phyloP scores from a whole-genome alignment of 2,797 vertebrate species.

The Botia almorhae region DNA sequence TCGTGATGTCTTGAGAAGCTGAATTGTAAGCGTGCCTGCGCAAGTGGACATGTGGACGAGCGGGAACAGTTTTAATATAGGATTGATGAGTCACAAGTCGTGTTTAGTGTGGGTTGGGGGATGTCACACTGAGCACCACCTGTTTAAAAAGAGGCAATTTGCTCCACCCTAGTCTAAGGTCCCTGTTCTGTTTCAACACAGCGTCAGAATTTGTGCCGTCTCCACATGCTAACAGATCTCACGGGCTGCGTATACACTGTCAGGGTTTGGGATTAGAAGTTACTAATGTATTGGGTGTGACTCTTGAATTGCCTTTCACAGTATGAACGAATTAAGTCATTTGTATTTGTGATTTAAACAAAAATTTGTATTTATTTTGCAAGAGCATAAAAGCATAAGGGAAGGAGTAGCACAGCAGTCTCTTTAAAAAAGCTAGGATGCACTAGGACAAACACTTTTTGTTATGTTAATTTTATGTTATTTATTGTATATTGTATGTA shows the following conservation, averaged over 20 bases:
- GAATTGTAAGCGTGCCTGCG: neutral
- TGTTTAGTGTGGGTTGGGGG: constrained; percentile 41
- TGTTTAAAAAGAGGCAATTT: constrained; percentile 51
- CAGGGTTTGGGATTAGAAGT: neutral
- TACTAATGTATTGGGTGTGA: neutral
- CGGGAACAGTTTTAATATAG: constrained; percentile 46
- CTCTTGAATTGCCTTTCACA: neutral
- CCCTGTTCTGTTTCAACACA: neutral
- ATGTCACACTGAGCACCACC: constrained; percentile 56
- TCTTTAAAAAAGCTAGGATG: too few relatives aligned
- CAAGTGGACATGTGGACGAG: constrained; percentile 29
- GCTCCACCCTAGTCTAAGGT: constrained; percentile 28
- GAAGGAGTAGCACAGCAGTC: too few relatives aligned
- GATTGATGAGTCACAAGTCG: constrained; percentile 44
- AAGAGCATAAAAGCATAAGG: too few relatives aligned
- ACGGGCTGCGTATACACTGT: neutral
- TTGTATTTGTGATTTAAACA: too few relatives aligned
- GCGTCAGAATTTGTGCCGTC: neutral
- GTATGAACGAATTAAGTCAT: too few relatives aligned
- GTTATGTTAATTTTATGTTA: neutral
- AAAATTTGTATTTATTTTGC: too few relatives aligned
- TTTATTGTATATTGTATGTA: neutral
- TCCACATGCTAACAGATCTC: constrained; percentile 10
- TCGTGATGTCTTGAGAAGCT: neutral
- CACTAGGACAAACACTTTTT: neutral